Percentiles rank a stretch among this genome's conserved stretches.
phyloP scores from a whole-genome alignment of 2,797 vertebrate genomes.

The Ctenosaura bakeri region DNA sequence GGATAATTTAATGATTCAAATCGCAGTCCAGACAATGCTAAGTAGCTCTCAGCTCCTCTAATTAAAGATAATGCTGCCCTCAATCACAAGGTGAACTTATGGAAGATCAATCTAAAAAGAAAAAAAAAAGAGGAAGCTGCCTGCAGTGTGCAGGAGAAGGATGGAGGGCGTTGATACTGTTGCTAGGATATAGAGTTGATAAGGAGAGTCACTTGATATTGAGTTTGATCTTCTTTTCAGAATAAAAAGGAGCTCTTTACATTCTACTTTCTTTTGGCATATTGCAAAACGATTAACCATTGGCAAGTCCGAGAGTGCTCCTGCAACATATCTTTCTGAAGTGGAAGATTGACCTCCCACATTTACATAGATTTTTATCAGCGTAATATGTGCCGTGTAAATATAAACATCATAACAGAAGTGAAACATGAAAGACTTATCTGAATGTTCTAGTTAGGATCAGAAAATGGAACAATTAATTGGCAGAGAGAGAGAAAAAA shows the following conservation, averaged over 20 bases:
- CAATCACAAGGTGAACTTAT: constrained; percentile 37
- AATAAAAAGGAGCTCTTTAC: constrained; percentile 11
- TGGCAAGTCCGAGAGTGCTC: background rate
- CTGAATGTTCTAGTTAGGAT: background rate
- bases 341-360: background rate
- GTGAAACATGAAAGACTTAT: background rate
- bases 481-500: constrained; percentile 16
- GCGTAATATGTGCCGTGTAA: background rate
- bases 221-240: constrained; percentile 18
- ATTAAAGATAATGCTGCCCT: constrained; percentile 42
- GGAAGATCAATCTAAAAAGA: constrained; percentile 40
- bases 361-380: background rate
- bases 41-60: constrained; percentile 29
- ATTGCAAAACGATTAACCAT: background rate
- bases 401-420: background rate
- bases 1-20: constrained; percentile 31
- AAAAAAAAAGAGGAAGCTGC: background rate
- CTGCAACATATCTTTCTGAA: background rate
- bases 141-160: background rate
- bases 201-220: background rate
- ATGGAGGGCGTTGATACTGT: constrained; percentile 8
- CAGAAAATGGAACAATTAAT: background rate
- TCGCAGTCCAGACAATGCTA: constrained; percentile 17
- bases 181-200: constrained; percentile 37
- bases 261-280: background rate